phyloP scores from a whole-genome alignment of 64 coral and sea anemone genomes.

The Catalaphyllia jardinei region DNA sequence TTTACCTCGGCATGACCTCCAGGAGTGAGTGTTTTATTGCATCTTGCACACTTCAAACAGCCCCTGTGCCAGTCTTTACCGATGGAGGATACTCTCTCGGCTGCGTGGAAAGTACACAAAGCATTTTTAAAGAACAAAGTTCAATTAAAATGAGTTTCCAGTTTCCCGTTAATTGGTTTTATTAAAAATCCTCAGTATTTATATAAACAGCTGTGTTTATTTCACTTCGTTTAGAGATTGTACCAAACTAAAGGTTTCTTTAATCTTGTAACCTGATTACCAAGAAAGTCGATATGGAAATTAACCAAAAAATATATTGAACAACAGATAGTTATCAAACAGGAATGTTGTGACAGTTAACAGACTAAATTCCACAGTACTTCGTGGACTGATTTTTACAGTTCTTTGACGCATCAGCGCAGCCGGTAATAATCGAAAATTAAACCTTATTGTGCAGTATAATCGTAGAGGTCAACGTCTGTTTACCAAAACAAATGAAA shows the following conservation, averaged over 20 bases:
- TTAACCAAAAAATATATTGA: too few species aligned
- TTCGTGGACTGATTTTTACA: neutral
- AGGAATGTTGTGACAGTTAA: neutral
- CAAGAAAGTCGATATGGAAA: too few species aligned
- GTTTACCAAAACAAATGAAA: constrained; percentile 1
- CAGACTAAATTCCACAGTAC: neutral
- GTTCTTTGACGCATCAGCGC: neutral
- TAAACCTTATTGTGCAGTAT: neutral
- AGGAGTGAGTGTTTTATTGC: constrained; percentile 65
- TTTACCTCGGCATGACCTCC: constrained; percentile 77
- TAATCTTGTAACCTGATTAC: too few species aligned
- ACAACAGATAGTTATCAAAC: too few species aligned
- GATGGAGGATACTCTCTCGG: constrained; percentile 72
- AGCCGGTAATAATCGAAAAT: neutral
- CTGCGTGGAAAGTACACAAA: constrained; percentile 1
- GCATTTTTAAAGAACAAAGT: too few species aligned
- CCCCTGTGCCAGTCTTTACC: constrained; percentile 87
- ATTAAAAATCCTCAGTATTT: neutral
- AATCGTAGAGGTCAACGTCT: neutral
- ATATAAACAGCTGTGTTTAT: too few species aligned
- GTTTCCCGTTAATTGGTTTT: neutral
- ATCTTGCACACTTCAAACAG: constrained; percentile 84
- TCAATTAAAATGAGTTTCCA: neutral
- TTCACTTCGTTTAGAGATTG: too few species aligned
- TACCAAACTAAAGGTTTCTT: too few species aligned